Conservation (phyloP, 2,113 vertebrate species). For the Panthera uncia region DNA sequence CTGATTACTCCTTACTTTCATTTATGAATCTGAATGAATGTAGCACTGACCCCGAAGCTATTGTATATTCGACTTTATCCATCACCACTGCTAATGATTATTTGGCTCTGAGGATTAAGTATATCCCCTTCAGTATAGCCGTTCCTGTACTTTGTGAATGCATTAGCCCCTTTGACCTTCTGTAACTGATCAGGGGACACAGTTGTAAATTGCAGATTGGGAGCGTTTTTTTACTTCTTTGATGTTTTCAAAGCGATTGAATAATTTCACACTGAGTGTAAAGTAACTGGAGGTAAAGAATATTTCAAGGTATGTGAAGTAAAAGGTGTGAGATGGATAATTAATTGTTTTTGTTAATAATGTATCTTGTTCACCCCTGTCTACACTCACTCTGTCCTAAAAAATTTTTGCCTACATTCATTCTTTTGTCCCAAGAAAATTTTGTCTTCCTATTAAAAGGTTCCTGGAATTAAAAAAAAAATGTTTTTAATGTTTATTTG, state of each 20-base stretch:
- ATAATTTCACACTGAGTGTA: slow-evolving; percentile 56
- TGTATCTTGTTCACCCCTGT: background rate
- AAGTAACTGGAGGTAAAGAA: slow-evolving; percentile 35
- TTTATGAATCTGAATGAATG: slow-evolving; percentile 49
- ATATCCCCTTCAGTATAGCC: background rate
- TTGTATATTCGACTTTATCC: background rate
- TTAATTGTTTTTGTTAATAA: slow-evolving; percentile 9
- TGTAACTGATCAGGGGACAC: slow-evolving; percentile 24
- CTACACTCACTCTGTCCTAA: background rate
- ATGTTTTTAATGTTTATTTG: too few species aligned
- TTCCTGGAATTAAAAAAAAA: background rate
- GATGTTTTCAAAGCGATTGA: slow-evolving; percentile 67
- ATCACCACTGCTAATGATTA: slow-evolving; percentile 49
- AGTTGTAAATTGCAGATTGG: slow-evolving; percentile 40
- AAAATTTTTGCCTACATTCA: background rate
- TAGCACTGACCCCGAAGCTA: slow-evolving; percentile 28
- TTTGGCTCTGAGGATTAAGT: slow-evolving; percentile 57
- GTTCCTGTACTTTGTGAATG: slow-evolving; percentile 37
- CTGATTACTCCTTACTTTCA: background rate
- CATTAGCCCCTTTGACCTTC: slow-evolving; percentile 57
- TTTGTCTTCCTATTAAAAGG: background rate
- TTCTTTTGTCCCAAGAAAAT: too few species aligned
- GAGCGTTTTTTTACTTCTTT: slow-evolving; percentile 62
- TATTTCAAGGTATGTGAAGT: slow-evolving; percentile 17
- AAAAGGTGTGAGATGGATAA: background rate